Conservation (phyloP, 2,113 vertebrate species). For the Lutjanus erythropterus region DNA sequence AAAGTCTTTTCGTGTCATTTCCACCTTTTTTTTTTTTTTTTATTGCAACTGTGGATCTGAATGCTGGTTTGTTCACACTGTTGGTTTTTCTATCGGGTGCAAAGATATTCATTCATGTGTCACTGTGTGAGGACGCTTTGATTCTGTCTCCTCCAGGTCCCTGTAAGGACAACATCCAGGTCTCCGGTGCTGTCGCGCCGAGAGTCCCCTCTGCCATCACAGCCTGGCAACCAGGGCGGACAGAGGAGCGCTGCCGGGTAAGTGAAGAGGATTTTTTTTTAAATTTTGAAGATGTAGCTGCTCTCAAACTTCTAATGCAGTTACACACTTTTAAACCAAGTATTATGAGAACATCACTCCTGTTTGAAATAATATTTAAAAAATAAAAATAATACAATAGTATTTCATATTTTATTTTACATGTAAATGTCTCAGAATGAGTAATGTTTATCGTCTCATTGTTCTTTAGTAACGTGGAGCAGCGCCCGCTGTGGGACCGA, state of each 20-base stretch:
- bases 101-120: neutral
- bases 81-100: too few species aligned
- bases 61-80: neutral
- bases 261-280: neutral
- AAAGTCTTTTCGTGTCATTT: neutral
- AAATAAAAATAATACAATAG: too few species aligned
- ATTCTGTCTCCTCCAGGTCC: constrained; percentile 77
- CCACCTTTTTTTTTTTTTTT: neutral
- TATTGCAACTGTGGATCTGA: neutral
- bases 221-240: constrained; percentile 88
- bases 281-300: neutral
- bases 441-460: too few species aligned
- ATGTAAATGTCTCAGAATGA: too few species aligned
- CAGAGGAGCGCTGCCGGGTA: constrained; percentile 92
- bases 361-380: too few species aligned
- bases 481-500: constrained; percentile 96
- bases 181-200: constrained; percentile 95
- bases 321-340: neutral
- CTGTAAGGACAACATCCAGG: constrained; percentile 94
- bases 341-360: neutral
- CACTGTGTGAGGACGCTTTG: constrained; percentile 11
- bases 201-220: constrained; percentile 93
- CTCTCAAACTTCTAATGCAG: neutral
- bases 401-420: too few species aligned
- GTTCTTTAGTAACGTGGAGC: constrained; percentile 88